Conservation (phyloP, 1,140 invertebrate genomes). For the Pissodes strobi region DNA sequence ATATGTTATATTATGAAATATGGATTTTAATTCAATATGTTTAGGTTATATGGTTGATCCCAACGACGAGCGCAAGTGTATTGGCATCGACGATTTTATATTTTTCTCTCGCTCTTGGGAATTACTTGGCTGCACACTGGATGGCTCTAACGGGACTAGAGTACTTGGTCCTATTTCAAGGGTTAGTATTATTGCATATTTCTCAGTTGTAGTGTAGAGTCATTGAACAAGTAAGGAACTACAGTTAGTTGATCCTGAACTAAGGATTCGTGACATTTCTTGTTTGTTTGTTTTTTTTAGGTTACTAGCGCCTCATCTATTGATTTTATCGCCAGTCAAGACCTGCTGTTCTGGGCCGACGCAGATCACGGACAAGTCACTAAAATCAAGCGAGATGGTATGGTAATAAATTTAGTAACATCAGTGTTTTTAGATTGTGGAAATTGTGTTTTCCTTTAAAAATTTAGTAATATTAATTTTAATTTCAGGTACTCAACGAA, state of each 20-base stretch:
- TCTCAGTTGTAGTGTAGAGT: no score
- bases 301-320: constrained; percentile 74
- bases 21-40: no score
- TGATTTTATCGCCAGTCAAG: constrained; percentile 73
- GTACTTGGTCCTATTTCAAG: constrained; percentile 78
- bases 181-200: no score
- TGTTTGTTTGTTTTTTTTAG: no score
- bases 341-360: constrained; percentile 82
- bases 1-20: background rate
- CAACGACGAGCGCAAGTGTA: constrained; percentile 59
- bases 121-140: constrained; percentile 70
- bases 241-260: no score
- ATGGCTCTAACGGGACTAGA: constrained; percentile 55
- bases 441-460: background rate
- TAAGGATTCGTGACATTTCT: no score
- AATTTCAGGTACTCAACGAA: constrained; percentile 42
- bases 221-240: no score
- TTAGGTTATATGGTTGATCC: constrained; percentile 61
- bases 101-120: constrained; percentile 79
- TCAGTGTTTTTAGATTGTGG: no score
- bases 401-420: no score
- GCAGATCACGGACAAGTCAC: constrained; percentile 74
- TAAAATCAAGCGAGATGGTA: constrained; percentile 78
- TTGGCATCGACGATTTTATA: constrained; percentile 69
- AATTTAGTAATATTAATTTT: background rate